These are phyloP conservation scores for Stercorarius parasiticus DNA, from an alignment of 2,113 vertebrate genomes.

Conservation along the genomic window DNA sequence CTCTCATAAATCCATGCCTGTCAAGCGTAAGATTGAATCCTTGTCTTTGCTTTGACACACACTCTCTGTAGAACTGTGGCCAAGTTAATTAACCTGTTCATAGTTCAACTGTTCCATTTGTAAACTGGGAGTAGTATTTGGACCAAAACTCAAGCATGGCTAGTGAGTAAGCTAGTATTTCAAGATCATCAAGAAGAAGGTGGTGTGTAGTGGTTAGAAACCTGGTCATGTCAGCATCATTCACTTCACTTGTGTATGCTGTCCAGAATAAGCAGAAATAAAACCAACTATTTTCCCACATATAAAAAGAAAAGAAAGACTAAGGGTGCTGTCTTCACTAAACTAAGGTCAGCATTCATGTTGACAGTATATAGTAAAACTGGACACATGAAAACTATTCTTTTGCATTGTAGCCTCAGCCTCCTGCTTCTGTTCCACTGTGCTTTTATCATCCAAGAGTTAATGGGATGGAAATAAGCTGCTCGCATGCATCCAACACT, in stretches of 20 bases:
- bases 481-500: neutral
- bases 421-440: neutral
- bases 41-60: neutral
- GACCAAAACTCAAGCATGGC: neutral
- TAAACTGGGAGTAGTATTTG: neutral
- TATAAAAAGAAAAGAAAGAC: neutral
- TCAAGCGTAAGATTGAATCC: neutral
- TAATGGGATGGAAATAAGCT: neutral
- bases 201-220: neutral
- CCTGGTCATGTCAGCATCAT: neutral
- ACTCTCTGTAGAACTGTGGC: neutral
- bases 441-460: neutral
- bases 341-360: neutral
- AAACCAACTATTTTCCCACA: neutral
- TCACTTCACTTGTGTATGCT: neutral
- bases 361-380: neutral
- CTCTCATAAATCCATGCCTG: neutral
- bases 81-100: slow-evolving; percentile 16
- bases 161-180: neutral
- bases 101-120: neutral
- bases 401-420: neutral
- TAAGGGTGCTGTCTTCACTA: neutral
- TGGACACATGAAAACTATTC: neutral
- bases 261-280: neutral
- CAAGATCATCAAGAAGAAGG: neutral